Evolutionary conservation across 2,113 vertebrate genomes (phyloP), one percentile per base, ranked within the genome.

Genomic region (Microtus montanus): DNA sequence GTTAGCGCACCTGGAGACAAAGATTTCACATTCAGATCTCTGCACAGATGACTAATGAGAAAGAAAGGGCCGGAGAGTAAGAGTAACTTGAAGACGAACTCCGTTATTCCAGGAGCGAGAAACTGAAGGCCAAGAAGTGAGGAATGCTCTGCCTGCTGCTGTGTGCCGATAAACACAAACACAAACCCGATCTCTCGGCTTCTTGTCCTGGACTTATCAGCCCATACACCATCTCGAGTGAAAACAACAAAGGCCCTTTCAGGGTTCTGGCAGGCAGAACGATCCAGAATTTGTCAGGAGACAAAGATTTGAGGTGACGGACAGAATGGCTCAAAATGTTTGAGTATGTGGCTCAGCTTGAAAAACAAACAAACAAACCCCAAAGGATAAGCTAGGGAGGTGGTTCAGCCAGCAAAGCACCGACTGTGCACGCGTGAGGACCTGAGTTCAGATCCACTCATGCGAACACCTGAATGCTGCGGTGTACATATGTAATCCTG

Each of bases 211-310:
- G 2, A 28, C 74, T 80, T 75, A 77, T 28, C 87, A 15, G 47
- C 30, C 19, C 49, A 1, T 3, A 83, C 58, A 63, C 73, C 22
- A 28, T 10, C 68, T 78, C 63, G n/a, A 28, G 38, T 22, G 68
- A 24, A 63, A 58, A 30, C 70, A 64, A 87, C 79, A 93, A 70
- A 87, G 92, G 79, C 15, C n/a, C 95, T 89, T 93, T 95, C 84
- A 90, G 79, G 30, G 44, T 87, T 41, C 91, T 41, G 89, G 86
- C 14, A 30, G 73, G 44, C 35, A 0, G 28, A 19, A 84, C 3
- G 3, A 73, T 35, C n/a, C 28, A 93, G 90, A 90, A 90, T 90
- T 80, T 66, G 82, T 79, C 87, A 54, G 44, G 28, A 28, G 44
- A 38, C 66, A 66, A 54, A 74, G 80, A 64, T 66, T 44, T 61